Percentiles rank a stretch among this genome's conserved stretches.
Evolutionary conservation across 2,797 vertebrate genomes (phyloP).

Genomic region (Aeoliscus strigatus): DNA sequence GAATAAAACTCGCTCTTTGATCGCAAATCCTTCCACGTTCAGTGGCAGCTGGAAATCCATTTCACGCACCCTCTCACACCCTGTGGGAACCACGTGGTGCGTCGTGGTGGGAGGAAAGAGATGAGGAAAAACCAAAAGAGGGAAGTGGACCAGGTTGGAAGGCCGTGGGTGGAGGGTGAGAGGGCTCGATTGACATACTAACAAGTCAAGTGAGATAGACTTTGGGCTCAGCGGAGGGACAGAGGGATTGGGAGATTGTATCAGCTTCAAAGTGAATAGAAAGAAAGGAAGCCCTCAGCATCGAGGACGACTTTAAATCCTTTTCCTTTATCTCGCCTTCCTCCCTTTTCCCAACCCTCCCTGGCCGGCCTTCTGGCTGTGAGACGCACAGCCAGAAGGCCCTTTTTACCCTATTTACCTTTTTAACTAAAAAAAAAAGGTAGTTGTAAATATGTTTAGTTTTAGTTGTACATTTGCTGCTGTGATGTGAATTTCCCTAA

Average conservation of each 20-base stretch:
- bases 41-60: conserved; percentile 35
- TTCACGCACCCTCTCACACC: conserved; percentile 34
- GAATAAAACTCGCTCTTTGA: conserved; percentile 18
- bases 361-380: conserved; percentile 15
- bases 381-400: conserved; percentile 19
- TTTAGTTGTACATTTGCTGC: no score
- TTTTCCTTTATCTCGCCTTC: conserved; percentile 45
- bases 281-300: conserved; percentile 18
- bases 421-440: no score
- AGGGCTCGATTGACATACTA: conserved; percentile 30
- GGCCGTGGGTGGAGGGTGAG: conserved; percentile 10
- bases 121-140: conserved; percentile 10
- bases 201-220: conserved; percentile 35
- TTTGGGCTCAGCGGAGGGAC: conserved; percentile 29
- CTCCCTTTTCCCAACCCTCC: conserved; percentile 26
- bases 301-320: conserved; percentile 38
- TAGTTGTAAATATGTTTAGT: no score
- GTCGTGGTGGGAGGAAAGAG: conserved; percentile 24
- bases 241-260: conserved; percentile 31
- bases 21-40: conserved; percentile 36
- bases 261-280: conserved; percentile 33
- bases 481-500: no score
- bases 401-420: no score
- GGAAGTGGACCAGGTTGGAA: conserved; percentile 29
- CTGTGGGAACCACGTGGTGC: conserved; percentile 22